Conservation (phyloP, 2,113 vertebrate genomes). For the Zosterops pallidus region DNA sequence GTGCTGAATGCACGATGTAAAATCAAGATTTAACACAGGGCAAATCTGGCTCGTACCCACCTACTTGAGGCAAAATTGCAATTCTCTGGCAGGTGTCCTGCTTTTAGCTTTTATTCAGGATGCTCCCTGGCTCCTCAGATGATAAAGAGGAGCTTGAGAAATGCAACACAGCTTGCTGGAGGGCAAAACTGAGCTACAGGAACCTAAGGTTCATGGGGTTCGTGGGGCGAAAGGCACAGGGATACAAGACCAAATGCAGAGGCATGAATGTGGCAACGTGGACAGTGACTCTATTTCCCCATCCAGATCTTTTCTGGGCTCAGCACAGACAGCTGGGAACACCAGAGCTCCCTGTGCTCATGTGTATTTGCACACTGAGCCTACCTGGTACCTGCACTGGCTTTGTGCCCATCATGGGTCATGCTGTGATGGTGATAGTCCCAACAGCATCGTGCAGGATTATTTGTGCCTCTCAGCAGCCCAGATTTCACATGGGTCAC, state of each 20-base stretch:
- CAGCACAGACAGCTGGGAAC: neutral
- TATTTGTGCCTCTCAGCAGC: slow-evolving; percentile 4
- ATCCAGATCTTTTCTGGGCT: neutral
- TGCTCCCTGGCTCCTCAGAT: neutral
- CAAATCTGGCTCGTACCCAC: neutral
- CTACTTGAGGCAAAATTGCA: neutral
- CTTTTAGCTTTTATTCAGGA: neutral
- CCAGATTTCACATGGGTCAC: slow-evolving; percentile 7
- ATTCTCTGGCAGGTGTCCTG: neutral
- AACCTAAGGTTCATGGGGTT: neutral
- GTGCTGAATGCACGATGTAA: neutral
- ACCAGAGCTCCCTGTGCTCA: neutral
- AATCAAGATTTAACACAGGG: neutral
- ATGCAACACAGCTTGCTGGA: rapidly evolving
- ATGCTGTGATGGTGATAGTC: neutral
- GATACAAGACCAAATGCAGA: neutral
- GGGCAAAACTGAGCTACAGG: neutral
- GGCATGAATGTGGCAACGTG: rapidly evolving
- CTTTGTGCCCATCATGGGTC: neutral
- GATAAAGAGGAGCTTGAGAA: neutral
- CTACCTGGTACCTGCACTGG: neutral
- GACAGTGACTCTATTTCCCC: neutral
- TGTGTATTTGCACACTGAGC: neutral
- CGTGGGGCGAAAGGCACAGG: neutral
- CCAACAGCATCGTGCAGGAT: neutral